These are phyloP conservation scores for Labeo rohita DNA, from an alignment of 2,113 vertebrate genomes.

Conservation along the genomic window DNA sequence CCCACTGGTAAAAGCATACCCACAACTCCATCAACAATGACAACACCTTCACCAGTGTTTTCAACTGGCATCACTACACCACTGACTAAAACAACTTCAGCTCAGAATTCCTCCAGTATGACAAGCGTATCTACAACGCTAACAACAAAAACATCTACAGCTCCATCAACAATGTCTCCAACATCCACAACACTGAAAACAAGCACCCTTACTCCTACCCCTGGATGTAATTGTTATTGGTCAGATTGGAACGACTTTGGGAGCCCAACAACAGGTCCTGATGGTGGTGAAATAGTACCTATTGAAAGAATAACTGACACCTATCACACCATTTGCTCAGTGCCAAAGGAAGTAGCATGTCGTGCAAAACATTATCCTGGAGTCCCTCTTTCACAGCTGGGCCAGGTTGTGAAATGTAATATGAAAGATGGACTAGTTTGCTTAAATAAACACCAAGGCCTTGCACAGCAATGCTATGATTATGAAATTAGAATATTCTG, in stretches of 20 bases:
- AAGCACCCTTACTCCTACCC: neutral
- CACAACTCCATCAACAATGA: neutral
- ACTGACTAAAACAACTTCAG: neutral
- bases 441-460: constrained; percentile 65
- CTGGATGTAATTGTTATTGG: constrained; percentile 3
- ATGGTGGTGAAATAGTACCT: constrained; percentile 54
- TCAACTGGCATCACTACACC: neutral
- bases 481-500: constrained; percentile 65
- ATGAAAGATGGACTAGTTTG: constrained; percentile 59
- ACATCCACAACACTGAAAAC: neutral
- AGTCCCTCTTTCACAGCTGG: constrained; percentile 27
- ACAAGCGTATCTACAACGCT: neutral
- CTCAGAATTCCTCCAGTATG: neutral
- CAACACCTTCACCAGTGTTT: neutral
- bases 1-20: neutral
- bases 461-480: constrained; percentile 61
- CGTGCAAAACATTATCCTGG: constrained; percentile 49
- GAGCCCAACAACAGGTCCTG: constrained; percentile 42
- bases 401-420: constrained; percentile 58
- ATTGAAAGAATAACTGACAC: constrained; percentile 34
- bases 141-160: neutral
- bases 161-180: neutral
- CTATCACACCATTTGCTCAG: constrained; percentile 37
- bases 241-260: constrained; percentile 43
- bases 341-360: constrained; percentile 46